phyloP scores from a whole-genome alignment of 2,888 invertebrate genomes.

The Apeira syringaria region DNA sequence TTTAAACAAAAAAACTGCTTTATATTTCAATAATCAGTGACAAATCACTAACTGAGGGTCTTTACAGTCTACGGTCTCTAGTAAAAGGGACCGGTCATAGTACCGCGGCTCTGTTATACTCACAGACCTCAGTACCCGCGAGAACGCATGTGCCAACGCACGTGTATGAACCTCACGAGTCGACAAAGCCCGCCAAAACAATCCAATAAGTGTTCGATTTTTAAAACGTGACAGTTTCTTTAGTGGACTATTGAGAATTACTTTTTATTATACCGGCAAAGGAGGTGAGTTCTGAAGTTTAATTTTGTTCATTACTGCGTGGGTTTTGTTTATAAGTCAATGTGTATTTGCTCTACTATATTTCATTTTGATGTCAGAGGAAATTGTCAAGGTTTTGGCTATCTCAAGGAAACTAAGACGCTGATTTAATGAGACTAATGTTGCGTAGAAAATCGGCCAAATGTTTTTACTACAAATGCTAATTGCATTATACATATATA shows the following conservation, averaged over 20 bases:
- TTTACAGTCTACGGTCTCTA: conserved; percentile 39
- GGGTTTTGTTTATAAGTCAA: conserved; percentile 6
- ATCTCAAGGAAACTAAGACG: conserved; percentile 21
- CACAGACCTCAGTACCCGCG: conserved; percentile 64
- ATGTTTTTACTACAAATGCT: background rate
- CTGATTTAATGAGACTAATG: conserved; percentile 17
- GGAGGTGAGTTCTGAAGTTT: conserved; percentile 47
- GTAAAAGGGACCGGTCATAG: conserved; percentile 63
- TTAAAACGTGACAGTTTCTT: conserved; percentile 49
- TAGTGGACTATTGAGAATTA: conserved; percentile 49
- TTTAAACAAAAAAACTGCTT: conserved; percentile 37
- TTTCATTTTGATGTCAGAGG: conserved; percentile 20
- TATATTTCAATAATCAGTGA: conserved; percentile 50
- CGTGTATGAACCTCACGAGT: conserved; percentile 40
- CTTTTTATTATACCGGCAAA: conserved; percentile 41
- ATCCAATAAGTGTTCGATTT: conserved; percentile 41
- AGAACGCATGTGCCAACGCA: conserved; percentile 49
- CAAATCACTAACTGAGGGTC: conserved; percentile 40
- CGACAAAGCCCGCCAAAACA: conserved; percentile 53
- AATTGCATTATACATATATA: too few species aligned
- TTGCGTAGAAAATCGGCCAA: conserved; percentile 5
- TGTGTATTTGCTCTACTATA: conserved; percentile 26
- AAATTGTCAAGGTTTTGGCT: conserved; percentile 28
- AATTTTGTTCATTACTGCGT: background rate
- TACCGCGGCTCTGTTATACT: conserved; percentile 13